Evolutionary conservation across 2,797 vertebrate genomes (phyloP), one percentile per base, ranked within the genome.

Genomic region (Trachops cirrhosus): DNA sequence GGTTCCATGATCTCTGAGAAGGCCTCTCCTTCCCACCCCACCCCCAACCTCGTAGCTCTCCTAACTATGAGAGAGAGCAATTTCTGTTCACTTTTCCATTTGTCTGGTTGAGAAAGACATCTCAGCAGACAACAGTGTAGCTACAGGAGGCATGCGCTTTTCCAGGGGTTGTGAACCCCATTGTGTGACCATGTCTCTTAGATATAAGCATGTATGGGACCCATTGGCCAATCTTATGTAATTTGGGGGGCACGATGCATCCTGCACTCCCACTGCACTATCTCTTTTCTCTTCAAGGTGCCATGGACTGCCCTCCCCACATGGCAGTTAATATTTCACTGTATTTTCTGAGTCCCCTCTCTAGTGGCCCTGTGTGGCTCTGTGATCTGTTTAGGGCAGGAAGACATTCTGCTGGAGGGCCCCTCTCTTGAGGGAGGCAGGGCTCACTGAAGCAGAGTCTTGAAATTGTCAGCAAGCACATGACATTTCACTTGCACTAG

Each of bases 261-360:
- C 50, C 29, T 0, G 7, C 26, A 34, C 9, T 1, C 14, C 21
- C 2, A 18, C 22, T 9, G 4, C 4, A 22, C 10, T 12, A 18
- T 54, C 18, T 50, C 16, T 52, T 34, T 12, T 10, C 19, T 44
- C 24, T 46, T 74, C 18, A 19, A 2, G 14, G 34, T 19, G 18
- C 26, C 37, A 5, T 8, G 54, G 21, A 46, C 4, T 9, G 18
- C 5, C 54, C 54, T 46, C 15, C 41, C n/a, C 21, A 29, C 0
- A 0, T 22, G 22, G 24, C 39, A 21, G 59, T 9, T 4, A 32
- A 6, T 3, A 41, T 0, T 7, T 59, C 10, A 89, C 22, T 82
- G 50, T 54, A 8, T 79, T 59, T 44, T 6, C 26, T 2, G 0
- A 26, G 29, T 19, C n/a, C 18, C 39, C 44, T 32, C 74, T n/a